phyloP scores from a whole-genome alignment of 2,888 invertebrate genomes.

The Scaptomyza tumidula region DNA sequence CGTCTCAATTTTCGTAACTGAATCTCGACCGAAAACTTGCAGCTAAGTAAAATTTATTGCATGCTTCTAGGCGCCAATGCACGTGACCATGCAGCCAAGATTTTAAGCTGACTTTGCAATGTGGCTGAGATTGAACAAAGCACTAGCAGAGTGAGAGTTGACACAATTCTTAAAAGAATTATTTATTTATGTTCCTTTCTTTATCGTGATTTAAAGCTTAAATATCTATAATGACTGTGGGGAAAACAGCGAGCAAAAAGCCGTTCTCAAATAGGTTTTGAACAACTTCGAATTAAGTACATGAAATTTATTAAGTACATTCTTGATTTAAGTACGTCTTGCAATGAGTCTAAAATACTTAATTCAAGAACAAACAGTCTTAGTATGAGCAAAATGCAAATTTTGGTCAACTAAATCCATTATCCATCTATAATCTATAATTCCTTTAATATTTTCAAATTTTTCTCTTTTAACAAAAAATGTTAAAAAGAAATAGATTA shows the following conservation, averaged over 20 bases:
- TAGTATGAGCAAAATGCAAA: too few species aligned
- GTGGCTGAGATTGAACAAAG: constrained; percentile 38
- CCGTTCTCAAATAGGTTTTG: too few species aligned
- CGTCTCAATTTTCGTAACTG: constrained; percentile 52
- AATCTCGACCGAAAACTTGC: constrained; percentile 75
- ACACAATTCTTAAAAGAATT: neutral
- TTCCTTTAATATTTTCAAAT: too few species aligned
- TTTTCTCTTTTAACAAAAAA: too few species aligned
- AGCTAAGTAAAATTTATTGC: constrained; percentile 73
- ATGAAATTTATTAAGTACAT: too few species aligned
- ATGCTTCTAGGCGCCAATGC: constrained; percentile 38
- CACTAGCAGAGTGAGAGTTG: neutral
- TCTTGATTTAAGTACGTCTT: too few species aligned
- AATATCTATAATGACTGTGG: neutral
- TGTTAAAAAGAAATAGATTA: too few species aligned
- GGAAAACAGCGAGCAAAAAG: too few species aligned
- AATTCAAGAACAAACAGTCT: neutral
- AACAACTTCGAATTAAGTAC: too few species aligned
- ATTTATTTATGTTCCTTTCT: neutral
- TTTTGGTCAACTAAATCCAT: too few species aligned
- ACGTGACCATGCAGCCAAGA: constrained; percentile 73
- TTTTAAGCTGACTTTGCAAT: constrained; percentile 16
- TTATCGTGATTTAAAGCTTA: neutral
- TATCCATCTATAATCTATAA: too few species aligned
- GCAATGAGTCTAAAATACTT: neutral